These are phyloP conservation scores for Festucalex cinctus DNA, from an alignment of 2,113 vertebrate genomes.

Conservation along the genomic window DNA sequence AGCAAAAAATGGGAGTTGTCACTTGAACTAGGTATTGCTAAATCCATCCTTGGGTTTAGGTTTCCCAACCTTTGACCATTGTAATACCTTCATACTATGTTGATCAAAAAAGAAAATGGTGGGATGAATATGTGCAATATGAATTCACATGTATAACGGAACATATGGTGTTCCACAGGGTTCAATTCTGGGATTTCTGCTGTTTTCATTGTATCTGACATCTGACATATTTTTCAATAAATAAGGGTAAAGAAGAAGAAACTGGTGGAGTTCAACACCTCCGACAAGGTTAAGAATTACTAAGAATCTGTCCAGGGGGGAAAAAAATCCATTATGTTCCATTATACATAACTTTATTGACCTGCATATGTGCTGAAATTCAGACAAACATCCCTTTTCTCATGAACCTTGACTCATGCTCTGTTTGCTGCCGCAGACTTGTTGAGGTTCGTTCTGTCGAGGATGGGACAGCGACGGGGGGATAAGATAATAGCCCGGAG, in stretches of 20 bases:
- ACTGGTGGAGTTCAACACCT: too few relatives aligned
- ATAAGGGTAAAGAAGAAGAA: too few relatives aligned
- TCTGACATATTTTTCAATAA: too few relatives aligned
- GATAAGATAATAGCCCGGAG: conserved; percentile 8
- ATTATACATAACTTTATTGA: neutral
- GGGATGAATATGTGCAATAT: too few relatives aligned
- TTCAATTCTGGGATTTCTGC: too few relatives aligned
- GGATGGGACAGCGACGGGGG: conserved; percentile 34
- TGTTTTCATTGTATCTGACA: too few relatives aligned
- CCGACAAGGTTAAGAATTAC: too few relatives aligned
- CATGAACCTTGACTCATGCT: conserved; percentile 56
- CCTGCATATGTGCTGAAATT: neutral
- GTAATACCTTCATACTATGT: too few relatives aligned
- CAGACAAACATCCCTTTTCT: conserved; percentile 43
- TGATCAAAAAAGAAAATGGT: too few relatives aligned
- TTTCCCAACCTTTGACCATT: neutral
- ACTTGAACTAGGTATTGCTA: neutral
- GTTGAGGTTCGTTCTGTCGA: conserved; percentile 36
- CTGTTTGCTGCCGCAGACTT: conserved; percentile 38
- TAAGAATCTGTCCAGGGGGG: neutral
- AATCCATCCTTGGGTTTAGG: neutral
- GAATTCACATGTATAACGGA: too few relatives aligned
- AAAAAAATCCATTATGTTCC: neutral
- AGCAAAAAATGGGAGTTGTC: neutral
- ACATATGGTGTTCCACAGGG: too few relatives aligned